Conservation (phyloP, 2,797 vertebrate species). For the Danio kyathit region DNA sequence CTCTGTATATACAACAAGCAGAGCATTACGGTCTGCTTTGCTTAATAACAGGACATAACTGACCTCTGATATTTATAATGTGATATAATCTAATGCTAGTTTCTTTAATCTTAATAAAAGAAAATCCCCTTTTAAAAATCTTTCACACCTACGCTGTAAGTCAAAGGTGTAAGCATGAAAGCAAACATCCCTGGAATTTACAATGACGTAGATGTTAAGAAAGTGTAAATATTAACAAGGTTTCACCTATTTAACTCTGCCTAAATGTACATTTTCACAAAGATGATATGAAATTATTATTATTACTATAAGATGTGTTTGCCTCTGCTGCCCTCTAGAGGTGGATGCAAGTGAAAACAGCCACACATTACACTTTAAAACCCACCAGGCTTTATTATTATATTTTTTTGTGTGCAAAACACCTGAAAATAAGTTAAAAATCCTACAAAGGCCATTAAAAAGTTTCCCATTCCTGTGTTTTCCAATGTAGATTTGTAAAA, state of each 20-base stretch:
- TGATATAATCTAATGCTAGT: constrained; percentile 21
- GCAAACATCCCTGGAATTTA: not conserved
- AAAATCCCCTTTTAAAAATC: not conserved
- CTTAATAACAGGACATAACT: constrained; percentile 74
- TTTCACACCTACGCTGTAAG: not conserved
- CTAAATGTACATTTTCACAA: not conserved
- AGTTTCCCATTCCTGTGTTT: not conserved
- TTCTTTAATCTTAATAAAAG: not conserved
- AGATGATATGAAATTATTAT: too few relatives aligned
- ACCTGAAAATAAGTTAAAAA: constrained; percentile 41
- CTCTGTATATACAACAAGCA: not conserved
- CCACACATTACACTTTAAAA: not conserved
- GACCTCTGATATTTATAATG: constrained; percentile 66
- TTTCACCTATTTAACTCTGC: not conserved
- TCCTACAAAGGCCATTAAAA: not conserved
- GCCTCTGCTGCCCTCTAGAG: constrained; percentile 29
- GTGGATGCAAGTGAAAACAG: not conserved
- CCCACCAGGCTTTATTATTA: constrained; percentile 25
- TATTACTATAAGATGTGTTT: not conserved
- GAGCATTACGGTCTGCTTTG: constrained; percentile 68
- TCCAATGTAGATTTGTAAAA: not conserved
- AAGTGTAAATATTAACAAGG: not conserved
- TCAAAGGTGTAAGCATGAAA: not conserved
- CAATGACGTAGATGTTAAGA: not conserved
- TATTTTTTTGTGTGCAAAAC: constrained; percentile 1